Conservation (phyloP, 1,140 invertebrate genomes). For the Drosophila sp. region DNA sequence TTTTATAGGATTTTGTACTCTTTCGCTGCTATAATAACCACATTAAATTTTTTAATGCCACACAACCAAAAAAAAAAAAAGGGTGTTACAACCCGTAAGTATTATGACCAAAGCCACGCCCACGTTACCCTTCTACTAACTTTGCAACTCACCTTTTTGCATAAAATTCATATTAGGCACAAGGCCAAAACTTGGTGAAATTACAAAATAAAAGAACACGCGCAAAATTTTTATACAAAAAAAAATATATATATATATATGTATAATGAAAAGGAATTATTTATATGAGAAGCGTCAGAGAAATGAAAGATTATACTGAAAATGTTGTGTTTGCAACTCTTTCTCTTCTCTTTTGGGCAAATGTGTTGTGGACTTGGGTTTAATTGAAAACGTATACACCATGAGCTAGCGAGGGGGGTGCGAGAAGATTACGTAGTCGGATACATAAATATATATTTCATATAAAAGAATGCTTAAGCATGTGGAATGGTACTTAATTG, state of each 20-base stretch:
- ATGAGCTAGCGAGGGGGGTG: conserved; percentile 2
- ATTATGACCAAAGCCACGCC: conserved; percentile 52
- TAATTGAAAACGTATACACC: conserved; percentile 64
- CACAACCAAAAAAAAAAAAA: conserved; percentile 32
- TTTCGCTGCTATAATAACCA: conserved; percentile 47
- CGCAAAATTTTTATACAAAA: conserved; percentile 37
- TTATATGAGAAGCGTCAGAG: conserved; percentile 55
- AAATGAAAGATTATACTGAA: conserved; percentile 55
- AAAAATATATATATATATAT: conserved; percentile 27
- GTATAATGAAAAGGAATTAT: conserved; percentile 76
- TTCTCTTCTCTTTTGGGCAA: conserved; percentile 13
- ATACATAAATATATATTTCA: background rate
- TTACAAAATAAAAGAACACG: conserved; percentile 50
- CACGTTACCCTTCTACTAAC: conserved; percentile 24
- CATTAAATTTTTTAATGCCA: conserved; percentile 65
- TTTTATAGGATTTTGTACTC: conserved; percentile 17
- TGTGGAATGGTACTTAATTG: conserved; percentile 28
- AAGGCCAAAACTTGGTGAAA: conserved; percentile 57
- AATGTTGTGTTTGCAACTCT: conserved; percentile 26
- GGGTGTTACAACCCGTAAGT: conserved; percentile 40
- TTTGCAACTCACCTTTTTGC: conserved; percentile 47
- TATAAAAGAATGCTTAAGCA: conserved; percentile 2
- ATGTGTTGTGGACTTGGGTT: conserved; percentile 26
- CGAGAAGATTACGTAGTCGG: background rate
- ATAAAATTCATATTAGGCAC: conserved; percentile 79